Base-by-base conservation (phyloP, 2,888 invertebrate genomes). In the Lycocerus yunnanus region DNA sequence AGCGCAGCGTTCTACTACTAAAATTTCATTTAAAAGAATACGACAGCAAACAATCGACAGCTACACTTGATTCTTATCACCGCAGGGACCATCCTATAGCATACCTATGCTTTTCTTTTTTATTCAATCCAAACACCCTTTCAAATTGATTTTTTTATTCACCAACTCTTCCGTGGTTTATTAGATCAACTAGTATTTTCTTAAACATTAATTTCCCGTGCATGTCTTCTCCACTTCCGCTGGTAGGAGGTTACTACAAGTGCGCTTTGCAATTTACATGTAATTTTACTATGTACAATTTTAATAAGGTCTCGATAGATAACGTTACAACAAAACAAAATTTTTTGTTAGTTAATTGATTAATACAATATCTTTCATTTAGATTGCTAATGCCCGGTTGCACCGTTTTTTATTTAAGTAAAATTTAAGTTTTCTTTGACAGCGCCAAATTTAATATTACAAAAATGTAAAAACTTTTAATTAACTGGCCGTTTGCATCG, bases 141-240 rank as follows among this genome's bases (percentile, higher is more conserved):
- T 82, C 82, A 83, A 82, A 84, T 84, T 83, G 84, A 84, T 84
- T 84, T 83, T 83, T 82, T 81, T 81, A 81, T 79, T 80, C 77
- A 77, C 76, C 76, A 78, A 65, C 83, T 80, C 81, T 81, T 81
- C 80, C 80, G 81, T 80, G 81, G 80, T 81, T 81, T 80, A 81
- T 82, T 82, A 84, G 83, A 83, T 82, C 82, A 81, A 80, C 82
- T 83, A 80, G 77, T 81, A 82, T 82, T 82, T 81, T 80, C 82
- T 83, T 82, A 81, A 85, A 85, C 85, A 86, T 86, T 86, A 85
- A 86, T 86, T 86, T 83, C 84, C 85, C 84, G 82, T 83, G 82
- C 83, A 85, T 85, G 85, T 85, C 85, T 86, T 85, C 84, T 83
- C 80, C 81, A 79, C 81, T 84, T 83, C 82, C 81, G 81, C 65